A percentile compares a stretch with the other conserved stretches of the same genome.
Evolutionary conservation across 2,888 invertebrate species (phyloP).

Genomic region (Tipula helvola): DNA sequence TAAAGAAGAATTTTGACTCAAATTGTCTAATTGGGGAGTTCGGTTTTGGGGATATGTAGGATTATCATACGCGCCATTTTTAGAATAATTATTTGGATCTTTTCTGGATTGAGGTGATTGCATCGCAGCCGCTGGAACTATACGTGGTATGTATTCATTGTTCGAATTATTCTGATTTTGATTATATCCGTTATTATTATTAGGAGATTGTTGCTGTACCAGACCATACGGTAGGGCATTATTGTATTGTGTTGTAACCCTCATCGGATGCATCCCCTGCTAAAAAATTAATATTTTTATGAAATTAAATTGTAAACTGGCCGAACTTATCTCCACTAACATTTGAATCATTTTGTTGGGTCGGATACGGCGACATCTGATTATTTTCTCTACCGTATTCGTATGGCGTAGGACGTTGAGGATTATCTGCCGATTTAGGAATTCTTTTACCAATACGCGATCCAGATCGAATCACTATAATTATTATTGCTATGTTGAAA

Average conservation of each 20-base stretch:
- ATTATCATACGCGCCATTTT: neutral
- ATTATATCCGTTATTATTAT: neutral
- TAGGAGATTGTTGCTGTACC: neutral
- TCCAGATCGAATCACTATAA: neutral
- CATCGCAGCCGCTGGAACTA: neutral
- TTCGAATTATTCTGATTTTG: neutral
- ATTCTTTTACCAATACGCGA: neutral
- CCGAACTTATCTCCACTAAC: neutral
- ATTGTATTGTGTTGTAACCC: neutral
- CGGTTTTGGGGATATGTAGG: neutral
- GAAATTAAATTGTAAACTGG: neutral
- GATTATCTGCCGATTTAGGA: neutral
- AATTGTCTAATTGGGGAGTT: neutral
- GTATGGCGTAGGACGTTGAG: neutral
- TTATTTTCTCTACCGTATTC: neutral
- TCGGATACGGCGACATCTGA: neutral
- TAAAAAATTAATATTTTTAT: neutral
- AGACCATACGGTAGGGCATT: neutral
- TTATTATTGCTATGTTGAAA: constrained; percentile 9
- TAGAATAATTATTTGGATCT: neutral
- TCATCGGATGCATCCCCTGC: neutral
- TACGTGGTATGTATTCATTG: neutral
- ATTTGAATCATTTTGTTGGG: neutral
- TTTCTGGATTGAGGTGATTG: neutral
- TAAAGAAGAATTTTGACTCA: neutral